Evolutionary conservation across 1,140 invertebrate genomes (phyloP), one percentile per base, ranked within the genome.

Genomic region (Lepidurus couesii): DNA sequence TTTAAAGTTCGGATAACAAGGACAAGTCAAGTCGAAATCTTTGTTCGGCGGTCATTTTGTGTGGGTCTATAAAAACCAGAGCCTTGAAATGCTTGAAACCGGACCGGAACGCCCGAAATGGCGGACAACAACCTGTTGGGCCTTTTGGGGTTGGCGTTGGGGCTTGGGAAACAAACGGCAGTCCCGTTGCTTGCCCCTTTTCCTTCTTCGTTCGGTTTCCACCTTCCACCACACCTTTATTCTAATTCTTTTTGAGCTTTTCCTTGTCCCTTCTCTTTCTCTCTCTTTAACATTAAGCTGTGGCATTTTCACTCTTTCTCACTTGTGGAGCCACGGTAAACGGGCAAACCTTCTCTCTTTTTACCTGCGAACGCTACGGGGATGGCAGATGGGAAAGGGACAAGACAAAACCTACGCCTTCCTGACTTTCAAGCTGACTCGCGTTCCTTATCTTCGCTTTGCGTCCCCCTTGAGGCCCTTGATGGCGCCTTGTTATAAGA

Each of bases 121-220:
- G 53, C 53, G 53, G 45, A 47, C 45, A 65, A 65, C 53, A 65
- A 65, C 53, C 53, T 65, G 53, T 65, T 65, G 53, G 53, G 53
- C 34, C 34, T 34, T 34, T 34, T 34, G 21, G 53, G 53, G 7
- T n/a, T 47, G 21, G 53, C 13, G 21, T 13, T 13, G 53, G 21
- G 9, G 53, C 53, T 65, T 65, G 53, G 53, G 53, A 65, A 65
- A 65, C 53, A 65, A 65, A 21, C 53, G 53, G 53, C 53, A 65
- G 53, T 65, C 53, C 53, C 53, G 53, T 65, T 65, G 53, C 53
- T 65, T 65, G 53, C 53, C 53, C 53, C 53, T 65, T 65, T 65
- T 65, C 53, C 53, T 7, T 65, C 21, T 65, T 65, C 53, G 53
- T 65, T 21, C 53, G 21, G 45, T 47, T 47, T 34, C 13, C 53